Conservation (phyloP, 2,888 invertebrate genomes). For the Diloba caeruleocephala region DNA sequence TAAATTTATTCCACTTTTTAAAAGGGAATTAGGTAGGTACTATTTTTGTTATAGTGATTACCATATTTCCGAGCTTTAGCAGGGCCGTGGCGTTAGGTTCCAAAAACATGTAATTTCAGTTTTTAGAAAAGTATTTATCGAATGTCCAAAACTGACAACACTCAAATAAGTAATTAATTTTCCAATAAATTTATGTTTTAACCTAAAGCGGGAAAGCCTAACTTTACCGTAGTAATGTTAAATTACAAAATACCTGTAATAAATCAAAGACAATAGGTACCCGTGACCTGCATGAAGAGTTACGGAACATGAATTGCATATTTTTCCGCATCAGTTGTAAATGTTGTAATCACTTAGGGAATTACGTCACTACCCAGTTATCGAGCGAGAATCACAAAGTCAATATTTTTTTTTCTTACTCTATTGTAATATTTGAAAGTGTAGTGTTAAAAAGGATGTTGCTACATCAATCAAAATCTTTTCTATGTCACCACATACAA, state of each 20-base stretch:
- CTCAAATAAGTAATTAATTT: too few species aligned
- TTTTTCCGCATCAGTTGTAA: constrained; percentile 32
- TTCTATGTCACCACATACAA: neutral
- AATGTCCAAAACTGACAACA: too few species aligned
- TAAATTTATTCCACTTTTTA: constrained; percentile 6
- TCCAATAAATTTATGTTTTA: too few species aligned
- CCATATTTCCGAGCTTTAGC: too few species aligned
- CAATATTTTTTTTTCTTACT: constrained; percentile 9
- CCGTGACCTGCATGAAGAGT: too few species aligned
- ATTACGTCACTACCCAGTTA: constrained; percentile 32
- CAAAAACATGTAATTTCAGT: too few species aligned
- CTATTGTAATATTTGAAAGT: constrained; percentile 14
- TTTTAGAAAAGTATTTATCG: too few species aligned
- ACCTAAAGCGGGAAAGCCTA: too few species aligned
- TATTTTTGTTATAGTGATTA: too few species aligned
- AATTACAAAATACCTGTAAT: neutral
- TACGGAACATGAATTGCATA: constrained; percentile 29
- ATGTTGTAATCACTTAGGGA: constrained; percentile 46
- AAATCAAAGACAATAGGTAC: neutral
- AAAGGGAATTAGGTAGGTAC: too few species aligned
- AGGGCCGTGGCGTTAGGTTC: too few species aligned
- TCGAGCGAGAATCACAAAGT: constrained; percentile 12
- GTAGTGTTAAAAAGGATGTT: constrained; percentile 4
- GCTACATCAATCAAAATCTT: neutral
- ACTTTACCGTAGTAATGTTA: too few species aligned